phyloP scores from a whole-genome alignment of 2,888 invertebrate species.

The Trichopria drosophilae region DNA sequence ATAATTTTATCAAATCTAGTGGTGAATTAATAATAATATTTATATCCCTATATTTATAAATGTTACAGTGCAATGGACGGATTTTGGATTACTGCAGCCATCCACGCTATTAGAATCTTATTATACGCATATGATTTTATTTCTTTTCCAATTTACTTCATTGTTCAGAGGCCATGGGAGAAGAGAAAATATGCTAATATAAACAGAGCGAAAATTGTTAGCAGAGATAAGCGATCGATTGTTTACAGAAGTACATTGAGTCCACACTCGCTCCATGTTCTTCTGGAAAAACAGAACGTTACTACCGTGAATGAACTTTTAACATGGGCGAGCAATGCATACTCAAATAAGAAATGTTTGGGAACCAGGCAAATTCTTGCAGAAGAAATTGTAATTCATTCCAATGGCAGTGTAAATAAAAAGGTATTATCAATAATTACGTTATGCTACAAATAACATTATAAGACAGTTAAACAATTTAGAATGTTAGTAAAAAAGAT shows the following conservation, averaged over 20 bases:
- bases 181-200: slow-evolving; percentile 74
- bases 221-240: slow-evolving; percentile 67
- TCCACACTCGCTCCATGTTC: slow-evolving; percentile 72
- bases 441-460: background rate
- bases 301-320: slow-evolving; percentile 84
- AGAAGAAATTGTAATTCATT: slow-evolving; percentile 92
- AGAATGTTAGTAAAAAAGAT: too few species aligned
- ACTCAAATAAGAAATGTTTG: slow-evolving; percentile 75
- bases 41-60: too few species aligned
- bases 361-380: slow-evolving; percentile 89
- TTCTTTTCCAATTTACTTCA: slow-evolving; percentile 86
- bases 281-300: slow-evolving; percentile 74
- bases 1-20: too few species aligned
- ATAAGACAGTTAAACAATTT: background rate
- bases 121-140: slow-evolving; percentile 87
- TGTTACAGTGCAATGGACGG: slow-evolving; percentile 64
- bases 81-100: slow-evolving; percentile 67
- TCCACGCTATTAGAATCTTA: slow-evolving; percentile 77
- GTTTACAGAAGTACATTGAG: slow-evolving; percentile 74
- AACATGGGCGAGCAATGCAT: slow-evolving; percentile 74
- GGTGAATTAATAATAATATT: too few species aligned
- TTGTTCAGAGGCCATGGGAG: slow-evolving; percentile 87
- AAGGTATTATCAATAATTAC: slow-evolving; percentile 68
- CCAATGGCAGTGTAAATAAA: slow-evolving; percentile 93
- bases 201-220: slow-evolving; percentile 76